phyloP scores from a whole-genome alignment of 2,113 vertebrate genomes.

The Poeciliopsis retropinna region DNA sequence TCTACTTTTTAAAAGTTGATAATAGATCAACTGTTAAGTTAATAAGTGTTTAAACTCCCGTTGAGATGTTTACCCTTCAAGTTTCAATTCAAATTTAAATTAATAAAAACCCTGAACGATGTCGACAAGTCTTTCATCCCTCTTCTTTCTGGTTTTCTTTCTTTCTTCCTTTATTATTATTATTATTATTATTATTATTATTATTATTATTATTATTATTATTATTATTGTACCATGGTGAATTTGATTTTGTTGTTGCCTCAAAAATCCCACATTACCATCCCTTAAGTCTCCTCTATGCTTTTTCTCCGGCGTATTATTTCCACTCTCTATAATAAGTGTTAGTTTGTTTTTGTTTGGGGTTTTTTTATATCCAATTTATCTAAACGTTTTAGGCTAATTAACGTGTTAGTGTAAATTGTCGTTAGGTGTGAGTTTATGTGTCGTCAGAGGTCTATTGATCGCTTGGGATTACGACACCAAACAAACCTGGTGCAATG shows the following conservation, averaged over 20 bases:
- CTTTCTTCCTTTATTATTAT: background rate
- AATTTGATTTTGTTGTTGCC: too few relatives aligned
- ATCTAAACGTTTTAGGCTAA: background rate
- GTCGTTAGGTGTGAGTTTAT: background rate
- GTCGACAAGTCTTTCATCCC: background rate
- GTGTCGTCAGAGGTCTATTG: too few relatives aligned
- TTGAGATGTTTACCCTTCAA: background rate
- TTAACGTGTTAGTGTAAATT: background rate
- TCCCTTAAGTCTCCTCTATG: background rate
- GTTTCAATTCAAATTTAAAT: background rate
- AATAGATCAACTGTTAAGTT: background rate
- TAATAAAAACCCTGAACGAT: background rate
- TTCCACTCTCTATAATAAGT: background rate
- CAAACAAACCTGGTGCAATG: too few relatives aligned
- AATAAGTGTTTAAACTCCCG: background rate
- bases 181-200: background rate
- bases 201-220: too few relatives aligned
- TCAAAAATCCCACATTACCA: too few relatives aligned
- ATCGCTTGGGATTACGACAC: too few relatives aligned
- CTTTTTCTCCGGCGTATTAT: background rate
- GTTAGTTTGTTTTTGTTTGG: too few relatives aligned
- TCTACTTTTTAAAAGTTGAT: too few relatives aligned
- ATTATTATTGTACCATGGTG: background rate
- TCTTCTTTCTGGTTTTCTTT: too few relatives aligned
- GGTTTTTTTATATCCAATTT: background rate